Conservation (phyloP, 2,888 invertebrate genomes). For the Bombylius discolor region DNA sequence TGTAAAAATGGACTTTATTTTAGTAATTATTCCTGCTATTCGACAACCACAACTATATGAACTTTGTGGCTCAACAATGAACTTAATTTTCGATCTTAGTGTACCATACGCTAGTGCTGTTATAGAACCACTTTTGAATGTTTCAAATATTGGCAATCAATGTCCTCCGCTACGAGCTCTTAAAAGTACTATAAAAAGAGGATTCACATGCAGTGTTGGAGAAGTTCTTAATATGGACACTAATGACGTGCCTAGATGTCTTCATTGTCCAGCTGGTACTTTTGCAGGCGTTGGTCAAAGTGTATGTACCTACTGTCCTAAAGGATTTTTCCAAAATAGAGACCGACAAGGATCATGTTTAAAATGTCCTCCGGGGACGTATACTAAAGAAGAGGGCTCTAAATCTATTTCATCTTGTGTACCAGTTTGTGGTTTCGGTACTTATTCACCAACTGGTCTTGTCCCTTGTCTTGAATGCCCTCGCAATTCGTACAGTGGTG, state of each 20-base stretch:
- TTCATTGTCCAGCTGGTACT: slow-evolving; percentile 95
- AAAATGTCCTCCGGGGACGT: slow-evolving; percentile 84
- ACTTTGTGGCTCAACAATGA: slow-evolving; percentile 85
- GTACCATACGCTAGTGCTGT: slow-evolving; percentile 85
- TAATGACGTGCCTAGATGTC: slow-evolving; percentile 80
- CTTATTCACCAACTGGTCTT: slow-evolving; percentile 86
- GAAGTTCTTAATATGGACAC: slow-evolving; percentile 91
- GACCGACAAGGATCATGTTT: slow-evolving; percentile 82
- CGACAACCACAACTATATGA: slow-evolving; percentile 87
- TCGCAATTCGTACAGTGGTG: slow-evolving; percentile 75
- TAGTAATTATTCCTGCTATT: slow-evolving; percentile 76
- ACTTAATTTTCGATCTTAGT: slow-evolving; percentile 84
- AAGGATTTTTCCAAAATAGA: slow-evolving; percentile 87
- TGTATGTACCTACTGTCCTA: slow-evolving; percentile 78
- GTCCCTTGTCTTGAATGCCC: slow-evolving; percentile 91
- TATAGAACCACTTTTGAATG: slow-evolving; percentile 77
- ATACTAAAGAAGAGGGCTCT: slow-evolving; percentile 80
- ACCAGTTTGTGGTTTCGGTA: slow-evolving; percentile 91
- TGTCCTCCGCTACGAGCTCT: slow-evolving; percentile 84
- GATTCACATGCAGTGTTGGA: slow-evolving; percentile 86
- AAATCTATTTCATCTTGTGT: slow-evolving; percentile 76
- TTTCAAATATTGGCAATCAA: slow-evolving; percentile 80
- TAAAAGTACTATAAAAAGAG: slow-evolving; percentile 69
- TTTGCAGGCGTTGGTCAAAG: slow-evolving; percentile 83
- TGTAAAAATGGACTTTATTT: slow-evolving; percentile 76